Conservation (phyloP, 1,140 invertebrate genomes). For the Leptinotarsa undecemlineata region DNA sequence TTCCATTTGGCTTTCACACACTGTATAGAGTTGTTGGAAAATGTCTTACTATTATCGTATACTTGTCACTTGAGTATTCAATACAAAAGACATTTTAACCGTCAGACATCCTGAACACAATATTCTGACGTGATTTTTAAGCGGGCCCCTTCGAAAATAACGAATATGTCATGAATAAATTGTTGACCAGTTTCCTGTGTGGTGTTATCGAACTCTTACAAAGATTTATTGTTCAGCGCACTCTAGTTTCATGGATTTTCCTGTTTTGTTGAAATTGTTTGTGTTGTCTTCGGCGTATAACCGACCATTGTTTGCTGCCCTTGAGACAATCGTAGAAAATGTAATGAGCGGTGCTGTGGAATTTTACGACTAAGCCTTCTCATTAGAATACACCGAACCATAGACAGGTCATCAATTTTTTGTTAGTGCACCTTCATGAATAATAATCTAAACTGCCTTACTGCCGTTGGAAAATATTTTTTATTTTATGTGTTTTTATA, state of each 20-base stretch:
- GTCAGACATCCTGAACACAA: too few species aligned
- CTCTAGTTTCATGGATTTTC: neutral
- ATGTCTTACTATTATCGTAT: too few species aligned
- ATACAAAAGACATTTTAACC: too few species aligned
- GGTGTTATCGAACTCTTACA: neutral
- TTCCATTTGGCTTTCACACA: too few species aligned
- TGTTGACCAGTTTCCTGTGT: neutral
- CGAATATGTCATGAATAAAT: neutral
- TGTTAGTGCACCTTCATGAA: neutral
- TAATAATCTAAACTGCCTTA: neutral
- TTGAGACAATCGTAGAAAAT: conserved; percentile 8
- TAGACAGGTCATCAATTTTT: neutral
- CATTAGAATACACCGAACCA: neutral
- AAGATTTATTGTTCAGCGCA: neutral
- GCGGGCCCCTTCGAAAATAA: neutral
- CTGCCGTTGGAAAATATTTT: too few species aligned
- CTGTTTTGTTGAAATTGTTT: neutral
- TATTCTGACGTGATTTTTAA: too few species aligned
- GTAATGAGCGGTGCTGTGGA: neutral
- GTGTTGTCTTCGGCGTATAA: neutral
- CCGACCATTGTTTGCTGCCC: conserved; percentile 1
- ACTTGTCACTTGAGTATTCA: too few species aligned
- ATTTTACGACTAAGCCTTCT: conserved; percentile 1
- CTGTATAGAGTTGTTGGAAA: too few species aligned
- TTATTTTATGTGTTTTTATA: too few species aligned